These are phyloP conservation scores for Trachelipus rathkii DNA, from an alignment of 1,140 invertebrate species.

Conservation along the genomic window DNA sequence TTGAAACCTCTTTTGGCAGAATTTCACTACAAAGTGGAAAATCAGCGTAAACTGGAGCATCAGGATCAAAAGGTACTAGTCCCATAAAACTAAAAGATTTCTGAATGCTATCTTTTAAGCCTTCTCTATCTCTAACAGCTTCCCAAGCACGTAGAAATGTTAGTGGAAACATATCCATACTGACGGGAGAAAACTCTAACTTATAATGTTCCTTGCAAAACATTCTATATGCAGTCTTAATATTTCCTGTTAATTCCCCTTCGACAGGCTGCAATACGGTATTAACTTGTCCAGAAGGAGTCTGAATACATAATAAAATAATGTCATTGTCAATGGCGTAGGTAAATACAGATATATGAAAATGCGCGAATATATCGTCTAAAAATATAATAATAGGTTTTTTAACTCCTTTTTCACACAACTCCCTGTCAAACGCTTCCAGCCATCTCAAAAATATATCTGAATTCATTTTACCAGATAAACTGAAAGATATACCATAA, in stretches of 20 bases:
- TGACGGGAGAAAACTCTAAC: not conserved
- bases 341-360: not conserved
- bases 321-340: not conserved
- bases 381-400: constrained; percentile 1
- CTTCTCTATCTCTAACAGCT: not conserved
- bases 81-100: not conserved
- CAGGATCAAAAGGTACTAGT: not conserved
- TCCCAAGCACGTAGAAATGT: not conserved
- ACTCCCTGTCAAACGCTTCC: not conserved
- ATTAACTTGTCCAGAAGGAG: not conserved
- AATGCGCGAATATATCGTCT: not conserved
- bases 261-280: not conserved
- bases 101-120: not conserved
- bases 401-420: not conserved
- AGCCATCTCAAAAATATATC: constrained; percentile 5
- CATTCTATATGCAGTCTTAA: not conserved
- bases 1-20: not conserved
- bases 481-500: constrained; percentile 1
- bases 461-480: not conserved
- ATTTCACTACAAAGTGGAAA: constrained; percentile 1
- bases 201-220: not conserved
- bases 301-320: constrained; percentile 1
- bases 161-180: not conserved
- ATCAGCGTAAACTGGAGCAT: not conserved
- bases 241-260: not conserved